Percentiles rank a stretch among this genome's conserved stretches.
Conservation (phyloP, 2,888 invertebrate genomes). For the Uropetala carovei region DNA sequence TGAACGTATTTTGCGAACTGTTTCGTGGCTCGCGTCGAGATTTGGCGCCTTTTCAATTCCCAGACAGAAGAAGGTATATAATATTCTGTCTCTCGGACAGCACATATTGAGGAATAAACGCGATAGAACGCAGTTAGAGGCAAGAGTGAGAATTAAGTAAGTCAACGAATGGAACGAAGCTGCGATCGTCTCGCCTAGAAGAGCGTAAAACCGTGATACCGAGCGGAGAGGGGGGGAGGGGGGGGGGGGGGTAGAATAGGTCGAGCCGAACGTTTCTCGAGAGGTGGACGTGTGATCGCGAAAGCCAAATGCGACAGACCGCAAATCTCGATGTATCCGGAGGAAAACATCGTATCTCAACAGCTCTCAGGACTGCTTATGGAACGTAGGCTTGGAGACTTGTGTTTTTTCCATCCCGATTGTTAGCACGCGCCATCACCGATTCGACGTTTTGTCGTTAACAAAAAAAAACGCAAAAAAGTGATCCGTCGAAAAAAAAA, state of each 20-base stretch:
- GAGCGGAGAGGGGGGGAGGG: not conserved
- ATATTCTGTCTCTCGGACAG: too few species aligned
- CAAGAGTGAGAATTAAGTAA: not conserved
- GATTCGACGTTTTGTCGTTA: not conserved
- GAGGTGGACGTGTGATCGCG: not conserved
- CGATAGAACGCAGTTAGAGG: not conserved
- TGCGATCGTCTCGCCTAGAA: constrained; percentile 2
- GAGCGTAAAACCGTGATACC: not conserved
- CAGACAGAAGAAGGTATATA: too few species aligned
- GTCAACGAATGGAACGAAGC: not conserved
- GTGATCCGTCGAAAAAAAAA: too few species aligned
- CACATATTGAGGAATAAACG: not conserved
- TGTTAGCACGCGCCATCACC: not conserved
- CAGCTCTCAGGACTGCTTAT: not conserved
- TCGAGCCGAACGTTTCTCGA: constrained; percentile 12
- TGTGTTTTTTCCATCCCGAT: not conserved
- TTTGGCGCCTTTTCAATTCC: too few species aligned
- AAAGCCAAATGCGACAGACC: not conserved
- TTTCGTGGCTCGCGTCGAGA: too few species aligned
- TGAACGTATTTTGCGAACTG: too few species aligned
- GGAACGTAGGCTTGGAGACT: not conserved
- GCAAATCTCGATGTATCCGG: not conserved
- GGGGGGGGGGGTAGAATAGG: not conserved
- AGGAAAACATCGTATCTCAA: too few species aligned
- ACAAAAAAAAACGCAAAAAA: too few species aligned